Evolutionary conservation across 2,888 invertebrate genomes (phyloP), one percentile per base, ranked within the genome.

Genomic region (Tipula lateralis): DNA sequence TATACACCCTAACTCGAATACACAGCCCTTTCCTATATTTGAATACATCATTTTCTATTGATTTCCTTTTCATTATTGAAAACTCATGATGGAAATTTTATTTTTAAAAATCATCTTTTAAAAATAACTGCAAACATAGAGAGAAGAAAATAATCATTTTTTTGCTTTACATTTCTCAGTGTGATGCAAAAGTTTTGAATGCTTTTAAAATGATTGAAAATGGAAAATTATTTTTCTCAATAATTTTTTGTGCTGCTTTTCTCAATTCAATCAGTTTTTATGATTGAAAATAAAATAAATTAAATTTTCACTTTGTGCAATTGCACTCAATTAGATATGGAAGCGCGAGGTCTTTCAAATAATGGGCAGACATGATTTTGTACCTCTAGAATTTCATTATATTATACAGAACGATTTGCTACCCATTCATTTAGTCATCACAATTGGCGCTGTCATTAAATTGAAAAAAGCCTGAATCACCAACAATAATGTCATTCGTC

Each of bases 281-380:
- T 66, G 24, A 66, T 66, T 66, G 66, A 7, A 66, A 66, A 66
- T 66, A 13, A 24, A 66, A 66, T 24, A 66, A 66, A 66, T 66
- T 66, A 66, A 66, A 66, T 66, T 66, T 66, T 66, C 66, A 66
- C 66, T 66, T 66, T 66, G 24, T 66, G 66, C 66, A 66, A 66
- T 66, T 66, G 66, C 66, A 24, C 66, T 24, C 66, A 66, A 66
- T 24, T 66, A 66, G 6, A 66, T 24, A 16, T 16, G 16, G 44
- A 5, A 16, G 44, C 16, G 2, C 44, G 16, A 50, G 36, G n/a
- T n/a, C n/a, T n/a, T n/a, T n/a, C n/a, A n/a, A n/a, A n/a, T n/a
- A n/a, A n/a, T n/a, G n/a, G n/a, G n/a, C n/a, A n/a, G n/a, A n/a
- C n/a, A n/a, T n/a, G n/a, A n/a, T n/a, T n/a, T n/a, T n/a, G n/a